These are phyloP conservation scores for Heliocidaris erythrogramma DNA, from an alignment of 35 echinoderm and acorn worm species.

Conservation along the genomic window DNA sequence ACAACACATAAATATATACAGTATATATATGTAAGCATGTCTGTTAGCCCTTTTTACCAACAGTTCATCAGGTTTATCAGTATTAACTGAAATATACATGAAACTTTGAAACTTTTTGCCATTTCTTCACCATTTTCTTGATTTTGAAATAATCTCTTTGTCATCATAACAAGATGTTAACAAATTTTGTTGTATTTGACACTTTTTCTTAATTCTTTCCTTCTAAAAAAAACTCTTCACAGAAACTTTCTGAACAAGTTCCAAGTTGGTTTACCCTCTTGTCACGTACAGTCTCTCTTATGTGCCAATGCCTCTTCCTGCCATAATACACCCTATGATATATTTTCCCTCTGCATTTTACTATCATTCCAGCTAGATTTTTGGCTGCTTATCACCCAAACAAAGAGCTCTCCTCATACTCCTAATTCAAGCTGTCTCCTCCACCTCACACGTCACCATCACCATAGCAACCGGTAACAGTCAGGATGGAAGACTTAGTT, in stretches of 20 bases:
- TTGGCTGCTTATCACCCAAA: constrained; percentile 39
- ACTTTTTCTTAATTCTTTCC: background rate
- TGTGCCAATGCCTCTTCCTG: background rate
- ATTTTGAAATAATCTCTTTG: no score
- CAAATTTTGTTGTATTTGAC: background rate
- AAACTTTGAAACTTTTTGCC: no score
- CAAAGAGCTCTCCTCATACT: constrained; percentile 37
- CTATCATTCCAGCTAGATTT: constrained; percentile 21
- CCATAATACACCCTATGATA: background rate
- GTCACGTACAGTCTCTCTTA: background rate
- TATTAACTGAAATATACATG: background rate
- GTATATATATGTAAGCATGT: background rate
- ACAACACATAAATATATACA: background rate
- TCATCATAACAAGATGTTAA: no score
- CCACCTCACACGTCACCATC: background rate
- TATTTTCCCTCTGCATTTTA: constrained; percentile 9
- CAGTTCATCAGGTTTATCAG: background rate
- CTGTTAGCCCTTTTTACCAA: background rate
- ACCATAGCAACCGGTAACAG: constrained; percentile 30
- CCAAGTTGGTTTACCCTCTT: background rate
- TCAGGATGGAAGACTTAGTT: background rate
- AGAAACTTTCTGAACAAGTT: background rate
- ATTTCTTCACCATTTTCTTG: background rate
- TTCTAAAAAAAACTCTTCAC: background rate
- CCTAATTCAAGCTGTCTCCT: constrained; percentile 43